Evolutionary conservation across 2,797 vertebrate species (phyloP).

Genomic region (Schizopygopsis pylzovi): DNA sequence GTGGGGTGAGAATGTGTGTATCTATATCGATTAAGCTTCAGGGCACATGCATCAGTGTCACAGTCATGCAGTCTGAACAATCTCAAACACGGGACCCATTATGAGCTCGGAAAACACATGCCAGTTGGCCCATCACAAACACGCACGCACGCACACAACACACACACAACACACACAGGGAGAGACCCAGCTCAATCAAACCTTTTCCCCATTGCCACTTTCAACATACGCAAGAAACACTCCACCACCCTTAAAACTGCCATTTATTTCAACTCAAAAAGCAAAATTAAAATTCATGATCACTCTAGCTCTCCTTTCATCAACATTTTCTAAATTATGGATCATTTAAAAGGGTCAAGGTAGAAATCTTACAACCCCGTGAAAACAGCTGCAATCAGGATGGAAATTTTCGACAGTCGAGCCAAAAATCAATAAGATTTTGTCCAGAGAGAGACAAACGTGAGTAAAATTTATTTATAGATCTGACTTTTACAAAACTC

Average conservation of each 20-base stretch:
- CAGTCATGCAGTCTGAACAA: conserved; percentile 65
- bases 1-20: conserved; percentile 9
- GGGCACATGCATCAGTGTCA: conserved; percentile 73
- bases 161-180: background rate
- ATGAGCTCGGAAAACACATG: conserved; percentile 18
- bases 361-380: background rate
- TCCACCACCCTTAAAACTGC: background rate
- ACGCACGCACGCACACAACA: conserved; percentile 5
- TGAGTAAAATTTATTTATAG: conserved; percentile 61
- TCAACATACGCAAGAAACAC: background rate
- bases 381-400: conserved; percentile 58
- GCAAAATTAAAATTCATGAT: background rate
- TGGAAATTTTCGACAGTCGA: conserved; percentile 44
- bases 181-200: background rate
- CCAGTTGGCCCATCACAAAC: background rate
- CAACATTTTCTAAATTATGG: conserved; percentile 28
- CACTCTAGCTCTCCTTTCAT: background rate
- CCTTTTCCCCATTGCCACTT: conserved; percentile 8
- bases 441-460: conserved; percentile 24
- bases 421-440: conserved; percentile 61
- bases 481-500: background rate
- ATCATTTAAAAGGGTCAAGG: conserved; percentile 32
- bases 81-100: conserved; percentile 56
- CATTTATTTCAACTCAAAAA: background rate
- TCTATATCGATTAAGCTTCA: conserved; percentile 71